Evolutionary conservation across 92 coral and sea anemone genomes (phyloP).

Genomic region (Chrysogorgia sp.): DNA sequence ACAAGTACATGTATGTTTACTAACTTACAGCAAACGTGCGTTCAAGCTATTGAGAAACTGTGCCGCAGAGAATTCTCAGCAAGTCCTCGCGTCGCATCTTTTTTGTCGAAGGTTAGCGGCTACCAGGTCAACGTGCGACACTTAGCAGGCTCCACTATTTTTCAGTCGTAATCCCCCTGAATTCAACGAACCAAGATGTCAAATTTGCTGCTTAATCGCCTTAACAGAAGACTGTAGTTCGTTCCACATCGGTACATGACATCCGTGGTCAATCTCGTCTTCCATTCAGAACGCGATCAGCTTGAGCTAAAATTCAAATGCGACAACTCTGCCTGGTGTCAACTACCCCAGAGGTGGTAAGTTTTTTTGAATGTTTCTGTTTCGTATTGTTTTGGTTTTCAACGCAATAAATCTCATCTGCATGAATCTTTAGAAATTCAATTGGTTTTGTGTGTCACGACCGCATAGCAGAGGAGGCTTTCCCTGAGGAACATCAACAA

Average conservation of each 20-base stretch:
- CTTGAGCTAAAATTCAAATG: too few relatives aligned
- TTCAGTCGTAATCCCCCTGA: constrained; percentile 54
- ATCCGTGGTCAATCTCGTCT: constrained; percentile 18
- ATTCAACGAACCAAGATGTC: constrained; percentile 30
- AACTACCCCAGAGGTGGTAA: constrained; percentile 13
- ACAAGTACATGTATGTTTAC: constrained; percentile 3
- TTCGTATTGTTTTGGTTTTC: constrained; percentile 29
- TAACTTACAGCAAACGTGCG: constrained; percentile 35
- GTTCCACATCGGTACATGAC: constrained; percentile 7
- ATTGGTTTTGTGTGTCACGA: constrained; percentile 45
- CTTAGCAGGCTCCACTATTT: constrained; percentile 38
- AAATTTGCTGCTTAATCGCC: constrained; percentile 47
- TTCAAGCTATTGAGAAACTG: constrained; percentile 40
- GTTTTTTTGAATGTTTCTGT: background rate
- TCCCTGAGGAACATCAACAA: constrained; percentile 45
- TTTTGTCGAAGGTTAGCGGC: constrained; percentile 46
- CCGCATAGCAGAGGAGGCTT: constrained; percentile 55
- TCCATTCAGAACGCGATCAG: too few relatives aligned
- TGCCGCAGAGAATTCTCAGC: too few relatives aligned
- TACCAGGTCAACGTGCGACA: constrained; percentile 49
- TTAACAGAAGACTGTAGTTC: constrained; percentile 47
- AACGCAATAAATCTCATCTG: constrained; percentile 56
- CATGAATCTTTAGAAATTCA: constrained; percentile 41
- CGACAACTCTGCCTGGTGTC: too few relatives aligned
- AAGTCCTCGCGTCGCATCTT: constrained; percentile 45